phyloP scores from a whole-genome alignment of 2,888 invertebrate species.

The Asteroscopus sphinx region DNA sequence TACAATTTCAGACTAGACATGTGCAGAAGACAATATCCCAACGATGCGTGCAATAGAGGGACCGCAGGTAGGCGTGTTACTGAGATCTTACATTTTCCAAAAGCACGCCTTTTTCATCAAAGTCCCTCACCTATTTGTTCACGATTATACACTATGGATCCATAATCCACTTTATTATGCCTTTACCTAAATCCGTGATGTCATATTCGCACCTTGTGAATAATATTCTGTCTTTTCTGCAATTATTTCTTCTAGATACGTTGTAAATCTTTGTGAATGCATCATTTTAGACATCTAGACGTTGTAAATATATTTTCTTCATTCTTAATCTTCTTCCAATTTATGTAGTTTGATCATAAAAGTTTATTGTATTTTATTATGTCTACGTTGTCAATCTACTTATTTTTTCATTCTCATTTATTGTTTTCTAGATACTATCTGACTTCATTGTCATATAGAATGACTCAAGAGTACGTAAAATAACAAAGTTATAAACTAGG shows the following conservation, averaged over 20 bases:
- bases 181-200: conserved; percentile 72
- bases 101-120: conserved; percentile 85
- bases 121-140: conserved; percentile 79
- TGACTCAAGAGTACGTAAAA: conserved; percentile 54
- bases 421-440: conserved; percentile 59
- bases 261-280: conserved; percentile 58
- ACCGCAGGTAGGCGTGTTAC: conserved; percentile 96
- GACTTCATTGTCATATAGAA: conserved; percentile 51
- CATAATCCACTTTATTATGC: conserved; percentile 71
- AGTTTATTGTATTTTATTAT: conserved; percentile 45
- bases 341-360: conserved; percentile 60
- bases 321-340: conserved; percentile 47
- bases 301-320: conserved; percentile 54
- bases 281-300: conserved; percentile 48
- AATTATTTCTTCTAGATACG: conserved; percentile 71
- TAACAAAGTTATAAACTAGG: conserved; percentile 51
- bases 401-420: conserved; percentile 49
- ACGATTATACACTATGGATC: conserved; percentile 75
- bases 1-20: conserved; percentile 98
- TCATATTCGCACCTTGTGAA: conserved; percentile 88
- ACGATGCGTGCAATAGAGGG: conserved; percentile 99
- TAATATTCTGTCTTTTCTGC: conserved; percentile 84
- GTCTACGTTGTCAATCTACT: conserved; percentile 32
- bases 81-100: conserved; percentile 73
- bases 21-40: conserved; percentile 98